Evolutionary conservation across 2,113 vertebrate species (phyloP), one percentile per base, ranked within the genome.

Genomic region (Nothoprocta pentlandii): DNA sequence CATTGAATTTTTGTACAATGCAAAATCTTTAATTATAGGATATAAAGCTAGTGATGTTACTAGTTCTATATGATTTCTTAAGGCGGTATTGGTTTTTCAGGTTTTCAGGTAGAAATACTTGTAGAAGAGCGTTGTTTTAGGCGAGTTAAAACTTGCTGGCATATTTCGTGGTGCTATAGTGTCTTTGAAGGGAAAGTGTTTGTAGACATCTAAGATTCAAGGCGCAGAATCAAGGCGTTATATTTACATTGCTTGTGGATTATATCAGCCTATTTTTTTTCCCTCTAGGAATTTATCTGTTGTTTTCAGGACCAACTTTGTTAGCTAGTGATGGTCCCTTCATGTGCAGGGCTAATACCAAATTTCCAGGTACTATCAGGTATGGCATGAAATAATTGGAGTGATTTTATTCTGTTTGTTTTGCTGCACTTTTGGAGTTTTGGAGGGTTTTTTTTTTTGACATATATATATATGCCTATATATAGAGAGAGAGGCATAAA

Each of bases 131-230:
- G n/a, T 82, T 83, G 36, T 69, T 83, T 92, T 62, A 85, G 80
- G 64, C 76, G 84, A 81, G 89, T 70, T 89, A 64, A 75, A 88
- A 80, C 89, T 87, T 87, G 82, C 21, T 63, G 62, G 34, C 10
- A 9, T 87, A 7, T 82, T 77, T 92, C 44, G 5, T 66, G 62
- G 16, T 61, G 30, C 25, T 78, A 16, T 2, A 28, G 6, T n/a
- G 30, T 47, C 42, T 91, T 61, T 81, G 36, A 62, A 86, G 84
- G 84, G 69, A 28, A 76, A 66, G 17, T 16, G 2, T 13, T 10
- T 80, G n/a, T 34, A 6, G 63, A 0, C 47, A 64, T 53, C 20
- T 26, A 8, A 94, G 41, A 74, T 17, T 77, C 9, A 46, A 68
- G 30, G 46, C 76, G 85, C 63, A 87, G 42, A 94, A 83, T 80